Evolutionary conservation across 2,113 vertebrate species (phyloP).

Genomic region (Castor canadensis): DNA sequence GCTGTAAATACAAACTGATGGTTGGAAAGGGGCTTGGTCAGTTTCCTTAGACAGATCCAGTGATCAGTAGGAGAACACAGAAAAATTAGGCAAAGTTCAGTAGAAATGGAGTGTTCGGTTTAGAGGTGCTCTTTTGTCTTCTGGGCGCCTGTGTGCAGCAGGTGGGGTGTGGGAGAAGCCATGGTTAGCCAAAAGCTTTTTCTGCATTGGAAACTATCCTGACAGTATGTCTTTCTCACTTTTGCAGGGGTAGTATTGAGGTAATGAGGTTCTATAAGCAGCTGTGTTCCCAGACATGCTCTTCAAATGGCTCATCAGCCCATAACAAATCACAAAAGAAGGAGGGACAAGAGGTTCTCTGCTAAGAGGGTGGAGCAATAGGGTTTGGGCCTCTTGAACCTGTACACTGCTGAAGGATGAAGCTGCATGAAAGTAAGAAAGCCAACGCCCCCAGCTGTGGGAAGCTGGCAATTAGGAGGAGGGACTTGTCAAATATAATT

Average conservation of each 20-base stretch:
- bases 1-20: constrained; percentile 31
- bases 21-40: background rate
- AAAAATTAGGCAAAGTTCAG: background rate
- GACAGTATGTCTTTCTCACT: background rate
- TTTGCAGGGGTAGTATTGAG: background rate
- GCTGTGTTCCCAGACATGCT: constrained; percentile 25
- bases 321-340: background rate
- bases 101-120: background rate
- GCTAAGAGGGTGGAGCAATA: background rate
- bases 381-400: background rate
- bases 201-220: background rate
- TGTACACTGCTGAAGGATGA: background rate
- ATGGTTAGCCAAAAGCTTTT: background rate
- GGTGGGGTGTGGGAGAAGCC: background rate
- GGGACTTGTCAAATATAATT: background rate
- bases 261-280: background rate
- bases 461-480: background rate
- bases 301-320: constrained; percentile 30
- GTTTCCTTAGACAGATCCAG: constrained; percentile 4
- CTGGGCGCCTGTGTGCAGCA: background rate
- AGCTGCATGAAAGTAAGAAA: background rate
- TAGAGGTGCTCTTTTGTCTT: background rate
- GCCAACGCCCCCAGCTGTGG: background rate
- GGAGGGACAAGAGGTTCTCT: background rate
- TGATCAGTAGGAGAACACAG: constrained; percentile 38